These are phyloP conservation scores for Aethina tumida DNA, from an alignment of 1,140 invertebrate genomes.

Conservation along the genomic window DNA sequence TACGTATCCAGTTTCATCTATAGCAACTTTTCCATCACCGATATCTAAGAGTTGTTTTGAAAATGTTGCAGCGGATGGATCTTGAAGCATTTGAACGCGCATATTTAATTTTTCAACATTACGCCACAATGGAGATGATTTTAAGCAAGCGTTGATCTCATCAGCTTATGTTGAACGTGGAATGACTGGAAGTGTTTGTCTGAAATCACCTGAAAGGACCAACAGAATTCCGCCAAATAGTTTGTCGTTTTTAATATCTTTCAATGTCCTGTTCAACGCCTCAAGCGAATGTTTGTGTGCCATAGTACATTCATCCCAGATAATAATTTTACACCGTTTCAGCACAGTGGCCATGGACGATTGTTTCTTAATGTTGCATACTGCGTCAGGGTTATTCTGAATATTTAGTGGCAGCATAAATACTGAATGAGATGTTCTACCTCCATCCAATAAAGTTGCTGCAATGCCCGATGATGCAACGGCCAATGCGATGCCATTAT, in stretches of 20 bases:
- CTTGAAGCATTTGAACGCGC: slow-evolving; percentile 21
- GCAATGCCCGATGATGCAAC: slow-evolving; percentile 40
- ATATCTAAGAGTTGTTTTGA: slow-evolving; percentile 25
- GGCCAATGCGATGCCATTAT: slow-evolving; percentile 27
- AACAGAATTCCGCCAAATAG: slow-evolving; percentile 14
- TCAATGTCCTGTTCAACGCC: slow-evolving; percentile 22
- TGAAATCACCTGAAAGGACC: slow-evolving; percentile 19
- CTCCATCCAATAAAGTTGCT: slow-evolving; percentile 36
- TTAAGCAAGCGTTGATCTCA: slow-evolving; percentile 37
- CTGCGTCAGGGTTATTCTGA: slow-evolving; percentile 13
- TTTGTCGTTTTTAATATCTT: slow-evolving; percentile 19
- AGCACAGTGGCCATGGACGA: slow-evolving; percentile 22
- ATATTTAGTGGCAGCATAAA: slow-evolving; percentile 31
- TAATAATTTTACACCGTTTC: slow-evolving; percentile 17
- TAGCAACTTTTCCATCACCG: slow-evolving; percentile 17
- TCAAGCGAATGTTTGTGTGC: slow-evolving; percentile 25
- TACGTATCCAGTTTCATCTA: slow-evolving; percentile 14
- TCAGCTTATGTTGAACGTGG: slow-evolving; percentile 34
- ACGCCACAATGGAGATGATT: slow-evolving; percentile 35
- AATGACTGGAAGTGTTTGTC: slow-evolving; percentile 29
- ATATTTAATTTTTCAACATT: slow-evolving; percentile 30
- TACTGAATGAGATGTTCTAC: slow-evolving; percentile 33
- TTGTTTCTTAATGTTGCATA: slow-evolving; percentile 23
- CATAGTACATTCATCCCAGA: slow-evolving; percentile 22
- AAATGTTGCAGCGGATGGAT: slow-evolving; percentile 21